Evolutionary conservation across 2,113 vertebrate species (phyloP), one percentile per base, ranked within the genome.

Genomic region (Neomonachus schauinslandi): DNA sequence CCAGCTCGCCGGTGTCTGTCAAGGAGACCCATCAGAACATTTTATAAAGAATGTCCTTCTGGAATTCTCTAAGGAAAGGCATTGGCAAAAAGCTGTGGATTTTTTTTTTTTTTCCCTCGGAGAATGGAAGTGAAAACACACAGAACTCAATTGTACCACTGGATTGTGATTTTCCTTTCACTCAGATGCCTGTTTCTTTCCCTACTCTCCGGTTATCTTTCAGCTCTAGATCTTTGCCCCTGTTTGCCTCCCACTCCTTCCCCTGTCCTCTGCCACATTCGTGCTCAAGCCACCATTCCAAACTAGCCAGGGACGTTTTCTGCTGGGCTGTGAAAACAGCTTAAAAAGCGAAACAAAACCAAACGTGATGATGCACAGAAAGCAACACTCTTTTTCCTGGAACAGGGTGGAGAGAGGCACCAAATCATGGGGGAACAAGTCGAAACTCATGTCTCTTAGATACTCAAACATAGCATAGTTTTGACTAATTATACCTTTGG

Each of bases 141-240:
- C 8, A n/a, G 53, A 69, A 24, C 7, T 69, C 0, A 0, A 21
- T 0, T 2, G 22, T 5, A 21, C 21, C 21, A 3, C 15, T 39
- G 15, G 51, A 22, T 19, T 81, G 63, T n/a, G 21, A 42, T 33
- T 21, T 36, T 4, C 79, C 61, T 89, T 88, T 72, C 7, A 4
- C 14, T 33, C 2, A 33, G 72, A 46, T 46, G 46, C 2, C 5
- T 7, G 0, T 15, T 59, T 69, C 55, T 65, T 33, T 67, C 72
- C 53, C n/a, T 15, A 11, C 67, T n/a, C 16, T 22, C 65, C 6
- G 18, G 42, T 18, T 18, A 19, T 33, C 90, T 77, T 63, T 26
- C 2, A 0, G 46, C 39, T 63, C 31, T 2, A n/a, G 24, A 13
- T 46, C 26, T 72, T 79, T 26, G 31, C 42, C 6, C 22, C 31